Conservation (phyloP, 2,888 invertebrate species). For the Drosophila picticornis region DNA sequence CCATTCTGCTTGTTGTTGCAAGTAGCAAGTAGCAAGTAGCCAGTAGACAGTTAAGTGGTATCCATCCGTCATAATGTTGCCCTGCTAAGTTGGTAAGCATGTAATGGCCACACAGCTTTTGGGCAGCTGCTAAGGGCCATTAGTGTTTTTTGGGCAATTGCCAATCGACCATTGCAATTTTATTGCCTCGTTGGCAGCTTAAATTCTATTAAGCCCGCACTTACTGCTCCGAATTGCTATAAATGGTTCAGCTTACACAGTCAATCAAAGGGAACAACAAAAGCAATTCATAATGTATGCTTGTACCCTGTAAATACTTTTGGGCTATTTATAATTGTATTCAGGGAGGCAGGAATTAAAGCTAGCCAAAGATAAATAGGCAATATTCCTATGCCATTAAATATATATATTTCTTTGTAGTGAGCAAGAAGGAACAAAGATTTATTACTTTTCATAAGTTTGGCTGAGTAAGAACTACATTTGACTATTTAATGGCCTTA, state of each 20-base stretch:
- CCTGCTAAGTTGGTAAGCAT: not conserved
- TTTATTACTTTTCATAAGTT: too few relatives aligned
- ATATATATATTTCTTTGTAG: not conserved
- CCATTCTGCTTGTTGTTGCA: constrained; percentile 14
- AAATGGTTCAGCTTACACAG: constrained; percentile 9
- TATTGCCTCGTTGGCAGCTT: constrained; percentile 15
- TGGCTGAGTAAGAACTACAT: too few relatives aligned
- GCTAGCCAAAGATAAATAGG: not conserved
- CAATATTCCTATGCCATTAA: not conserved
- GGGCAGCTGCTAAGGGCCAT: constrained; percentile 54
- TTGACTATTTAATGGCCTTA: not conserved
- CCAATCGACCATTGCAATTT: constrained; percentile 40
- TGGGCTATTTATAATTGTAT: not conserved
- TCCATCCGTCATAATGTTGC: constrained; percentile 10
- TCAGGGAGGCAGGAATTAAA: not conserved
- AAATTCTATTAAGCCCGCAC: constrained; percentile 27
- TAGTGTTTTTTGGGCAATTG: constrained; percentile 42
- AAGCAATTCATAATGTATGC: not conserved
- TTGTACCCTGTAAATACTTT: constrained; percentile 11
- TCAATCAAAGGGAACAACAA: not conserved
- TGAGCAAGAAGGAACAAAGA: too few relatives aligned
- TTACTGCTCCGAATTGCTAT: constrained; percentile 13
- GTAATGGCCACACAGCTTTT: constrained; percentile 15
- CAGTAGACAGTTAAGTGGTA: constrained; percentile 17
- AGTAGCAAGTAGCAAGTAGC: not conserved